Evolutionary conservation across 2,888 invertebrate species (phyloP).

Genomic region (Leucoma salicis): DNA sequence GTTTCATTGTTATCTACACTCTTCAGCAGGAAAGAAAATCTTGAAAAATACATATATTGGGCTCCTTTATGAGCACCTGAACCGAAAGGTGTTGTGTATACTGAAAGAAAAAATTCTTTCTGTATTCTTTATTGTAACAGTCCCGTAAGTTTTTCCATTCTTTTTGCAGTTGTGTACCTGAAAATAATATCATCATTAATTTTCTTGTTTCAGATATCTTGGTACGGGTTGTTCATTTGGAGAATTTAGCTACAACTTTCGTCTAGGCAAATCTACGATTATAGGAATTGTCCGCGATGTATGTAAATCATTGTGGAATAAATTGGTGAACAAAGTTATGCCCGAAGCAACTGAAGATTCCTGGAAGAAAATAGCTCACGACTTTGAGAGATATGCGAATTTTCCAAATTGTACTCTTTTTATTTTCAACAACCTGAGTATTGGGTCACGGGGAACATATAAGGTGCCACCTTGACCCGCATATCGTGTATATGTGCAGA

Average conservation of each 20-base stretch:
- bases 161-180: too few species aligned
- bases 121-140: constrained; percentile 11
- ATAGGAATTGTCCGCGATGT: constrained; percentile 32
- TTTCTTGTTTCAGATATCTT: constrained; percentile 33
- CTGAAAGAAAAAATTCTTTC: too few species aligned
- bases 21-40: constrained; percentile 36
- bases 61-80: constrained; percentile 28
- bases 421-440: constrained; percentile 40
- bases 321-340: constrained; percentile 10
- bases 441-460: too few species aligned
- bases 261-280: constrained; percentile 36
- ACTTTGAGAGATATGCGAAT: constrained; percentile 31
- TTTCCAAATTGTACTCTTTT: constrained; percentile 37
- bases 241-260: constrained; percentile 29
- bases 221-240: constrained; percentile 33
- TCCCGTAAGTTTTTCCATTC: too few species aligned
- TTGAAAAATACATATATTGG: constrained; percentile 36
- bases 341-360: constrained; percentile 21
- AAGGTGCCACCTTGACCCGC: too few species aligned
- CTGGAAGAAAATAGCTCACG: constrained; percentile 31
- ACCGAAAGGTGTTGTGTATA: constrained; percentile 28
- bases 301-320: constrained; percentile 33
- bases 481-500: too few species aligned
- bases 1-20: constrained; percentile 30
- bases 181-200: too few species aligned